Evolutionary conservation across 1,140 invertebrate genomes (phyloP), one percentile per base, ranked within the genome.

Genomic region (Drosophila lowei): DNA sequence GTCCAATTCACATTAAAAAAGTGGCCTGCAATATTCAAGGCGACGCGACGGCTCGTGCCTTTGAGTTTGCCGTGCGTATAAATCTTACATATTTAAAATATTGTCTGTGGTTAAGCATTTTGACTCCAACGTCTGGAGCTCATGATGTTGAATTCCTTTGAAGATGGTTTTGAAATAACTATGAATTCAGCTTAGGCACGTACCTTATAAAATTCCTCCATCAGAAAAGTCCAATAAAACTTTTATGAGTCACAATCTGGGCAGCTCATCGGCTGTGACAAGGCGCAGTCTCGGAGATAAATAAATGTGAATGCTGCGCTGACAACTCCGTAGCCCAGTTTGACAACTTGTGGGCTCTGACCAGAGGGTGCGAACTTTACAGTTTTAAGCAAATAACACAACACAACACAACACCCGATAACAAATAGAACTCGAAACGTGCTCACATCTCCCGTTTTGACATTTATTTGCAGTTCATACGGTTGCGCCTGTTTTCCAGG

Each of bases 401-500:
- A 34, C 15, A 46, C n/a, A 58, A 44, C 30, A 38, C 43, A 34
- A 34, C 15, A 43, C n/a, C 44, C 53, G 47, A 75, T 55, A n/a
- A 28, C 43, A 68, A 75, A 67, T 60, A 57, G 42, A 60, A 70
- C 65, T 73, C 21, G 48, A 59, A 67, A 68, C 64, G 79, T 66
- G 44, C 68, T 72, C 50, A 47, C 47, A 86, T 79, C 50, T 62
- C 18, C 93, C 8, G n/a, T 68, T 49, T 61, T 92, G 30, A 30
- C n/a, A 28, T 13, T 38, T 66, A 43, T 93, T 94, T 93, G 48
- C 93, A 95, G 94, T 77, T 92, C 92, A 11, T 95, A 94, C 77
- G 93, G 91, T 77, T 97, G 96, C 90, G 92, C 93, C 41, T 97
- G 96, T 90, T 96, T 96, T 89, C 91, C 94, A 58, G 94, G 94